A percentile compares a stretch with the other conserved stretches of the same genome.
These are phyloP conservation scores for Drosophila hydei DNA, from an alignment of 1,140 invertebrate genomes.

Conservation along the genomic window DNA sequence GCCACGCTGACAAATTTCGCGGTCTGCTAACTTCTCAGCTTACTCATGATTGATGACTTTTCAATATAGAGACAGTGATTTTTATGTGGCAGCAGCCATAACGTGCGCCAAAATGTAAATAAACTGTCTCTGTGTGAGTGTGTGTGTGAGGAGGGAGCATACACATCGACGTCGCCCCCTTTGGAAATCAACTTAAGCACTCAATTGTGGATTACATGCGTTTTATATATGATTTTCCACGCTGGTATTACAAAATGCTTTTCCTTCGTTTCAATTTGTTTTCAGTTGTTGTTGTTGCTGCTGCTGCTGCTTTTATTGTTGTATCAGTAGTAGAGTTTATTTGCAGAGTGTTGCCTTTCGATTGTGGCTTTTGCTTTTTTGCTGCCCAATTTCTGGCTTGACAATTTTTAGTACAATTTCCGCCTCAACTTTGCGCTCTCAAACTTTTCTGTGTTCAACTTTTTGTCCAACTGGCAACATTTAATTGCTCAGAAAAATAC, in stretches of 20 bases:
- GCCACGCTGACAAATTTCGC: slow-evolving; percentile 73
- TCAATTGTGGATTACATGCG: slow-evolving; percentile 80
- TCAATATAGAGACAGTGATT: slow-evolving; percentile 65
- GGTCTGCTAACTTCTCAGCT: slow-evolving; percentile 60
- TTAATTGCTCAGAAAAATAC: slow-evolving; percentile 81
- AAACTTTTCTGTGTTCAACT: slow-evolving; percentile 72
- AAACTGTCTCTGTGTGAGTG: slow-evolving; percentile 24
- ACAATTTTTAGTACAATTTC: slow-evolving; percentile 55
- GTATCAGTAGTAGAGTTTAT: slow-evolving; percentile 19
- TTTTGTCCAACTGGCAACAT: slow-evolving; percentile 74
- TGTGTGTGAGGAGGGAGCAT: not conserved
- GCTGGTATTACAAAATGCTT: slow-evolving; percentile 74
- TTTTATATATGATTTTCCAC: slow-evolving; percentile 80
- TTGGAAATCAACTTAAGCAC: slow-evolving; percentile 72
- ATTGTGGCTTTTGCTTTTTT: slow-evolving; percentile 42
- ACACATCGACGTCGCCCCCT: slow-evolving; percentile 10
- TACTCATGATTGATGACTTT: slow-evolving; percentile 75
- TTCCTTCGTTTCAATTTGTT: slow-evolving; percentile 69
- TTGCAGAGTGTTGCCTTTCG: slow-evolving; percentile 45
- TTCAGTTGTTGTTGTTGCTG: slow-evolving; percentile 45
- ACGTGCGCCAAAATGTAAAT: slow-evolving; percentile 68
- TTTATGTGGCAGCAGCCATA: slow-evolving; percentile 51
- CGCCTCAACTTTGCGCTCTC: slow-evolving; percentile 53
- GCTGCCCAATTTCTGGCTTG: slow-evolving; percentile 34
- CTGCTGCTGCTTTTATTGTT: slow-evolving; percentile 14